phyloP scores from a whole-genome alignment of 2,113 vertebrate species.

The Struthio camelus region DNA sequence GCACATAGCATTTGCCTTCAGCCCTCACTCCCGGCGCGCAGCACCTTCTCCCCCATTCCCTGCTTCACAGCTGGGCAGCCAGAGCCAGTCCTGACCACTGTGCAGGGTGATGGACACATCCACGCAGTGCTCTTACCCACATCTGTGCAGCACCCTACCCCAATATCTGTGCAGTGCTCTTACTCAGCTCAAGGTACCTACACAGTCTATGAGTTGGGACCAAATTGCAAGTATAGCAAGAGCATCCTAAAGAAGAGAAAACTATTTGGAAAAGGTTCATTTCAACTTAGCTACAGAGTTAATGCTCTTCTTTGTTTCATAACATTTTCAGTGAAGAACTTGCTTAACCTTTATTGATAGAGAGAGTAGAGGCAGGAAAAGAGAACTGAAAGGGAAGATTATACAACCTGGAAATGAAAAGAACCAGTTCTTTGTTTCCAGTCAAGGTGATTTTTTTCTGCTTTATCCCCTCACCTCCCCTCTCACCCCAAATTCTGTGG shows the following conservation, averaged over 20 bases:
- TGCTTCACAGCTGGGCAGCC: neutral
- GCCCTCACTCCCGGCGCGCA: neutral
- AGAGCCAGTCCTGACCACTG: neutral
- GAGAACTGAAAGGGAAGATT: neutral
- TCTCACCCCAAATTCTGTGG: too few relatives aligned
- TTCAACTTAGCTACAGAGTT: neutral
- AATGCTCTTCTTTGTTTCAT: neutral
- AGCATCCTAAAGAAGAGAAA: neutral
- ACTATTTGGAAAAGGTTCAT: neutral
- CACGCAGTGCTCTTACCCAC: neutral
- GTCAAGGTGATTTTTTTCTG: too few relatives aligned
- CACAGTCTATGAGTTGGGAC: neutral
- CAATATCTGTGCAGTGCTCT: neutral
- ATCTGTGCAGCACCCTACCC: neutral
- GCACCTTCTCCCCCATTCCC: neutral
- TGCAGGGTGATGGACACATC: neutral
- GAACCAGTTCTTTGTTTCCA: neutral
- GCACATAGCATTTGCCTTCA: neutral
- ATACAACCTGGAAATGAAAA: neutral
- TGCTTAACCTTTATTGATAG: fast-evolving
- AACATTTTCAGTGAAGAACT: neutral
- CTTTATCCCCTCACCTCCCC: too few relatives aligned
- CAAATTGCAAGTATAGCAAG: neutral
- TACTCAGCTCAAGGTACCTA: too few relatives aligned
- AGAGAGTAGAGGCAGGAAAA: neutral